These are phyloP conservation scores for Taurulus bubalis DNA, from an alignment of 2,113 vertebrate species.

Conservation along the genomic window DNA sequence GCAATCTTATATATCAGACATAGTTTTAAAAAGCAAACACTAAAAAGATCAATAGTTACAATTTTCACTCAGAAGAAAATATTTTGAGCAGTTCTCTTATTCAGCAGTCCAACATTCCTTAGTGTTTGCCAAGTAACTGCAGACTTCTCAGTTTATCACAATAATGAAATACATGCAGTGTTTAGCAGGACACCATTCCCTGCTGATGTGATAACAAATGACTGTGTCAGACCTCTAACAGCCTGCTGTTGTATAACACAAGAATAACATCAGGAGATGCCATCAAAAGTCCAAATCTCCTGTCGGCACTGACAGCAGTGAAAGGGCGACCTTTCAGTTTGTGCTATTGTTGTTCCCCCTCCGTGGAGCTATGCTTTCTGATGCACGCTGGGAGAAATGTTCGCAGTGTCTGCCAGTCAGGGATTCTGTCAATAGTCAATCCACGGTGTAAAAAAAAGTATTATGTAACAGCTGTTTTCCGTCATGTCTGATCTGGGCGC, in stretches of 20 bases:
- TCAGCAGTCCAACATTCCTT: conserved; percentile 51
- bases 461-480: conserved; percentile 32
- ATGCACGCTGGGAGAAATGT: conserved; percentile 45
- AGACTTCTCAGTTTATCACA: conserved; percentile 50
- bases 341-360: conserved; percentile 28
- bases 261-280: conserved; percentile 37
- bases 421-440: conserved; percentile 37
- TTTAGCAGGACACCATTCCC: conserved; percentile 43
- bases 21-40: neutral
- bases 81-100: conserved; percentile 42
- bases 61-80: neutral
- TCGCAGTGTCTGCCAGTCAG: conserved; percentile 10
- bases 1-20: neutral
- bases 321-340: conserved; percentile 37
- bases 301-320: conserved; percentile 26
- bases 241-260: conserved; percentile 27
- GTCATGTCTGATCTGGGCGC: neutral
- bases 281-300: conserved; percentile 49
- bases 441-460: conserved; percentile 11
- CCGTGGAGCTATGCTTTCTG: conserved; percentile 31
- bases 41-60: neutral
- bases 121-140: conserved; percentile 53
- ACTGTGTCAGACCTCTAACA: conserved; percentile 39
- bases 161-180: conserved; percentile 54
- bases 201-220: conserved; percentile 53